Percentiles rank a stretch among this genome's conserved stretches.
These are phyloP conservation scores for Drosophila vallismaia DNA, from an alignment of 2,888 invertebrate genomes.

Conservation along the genomic window DNA sequence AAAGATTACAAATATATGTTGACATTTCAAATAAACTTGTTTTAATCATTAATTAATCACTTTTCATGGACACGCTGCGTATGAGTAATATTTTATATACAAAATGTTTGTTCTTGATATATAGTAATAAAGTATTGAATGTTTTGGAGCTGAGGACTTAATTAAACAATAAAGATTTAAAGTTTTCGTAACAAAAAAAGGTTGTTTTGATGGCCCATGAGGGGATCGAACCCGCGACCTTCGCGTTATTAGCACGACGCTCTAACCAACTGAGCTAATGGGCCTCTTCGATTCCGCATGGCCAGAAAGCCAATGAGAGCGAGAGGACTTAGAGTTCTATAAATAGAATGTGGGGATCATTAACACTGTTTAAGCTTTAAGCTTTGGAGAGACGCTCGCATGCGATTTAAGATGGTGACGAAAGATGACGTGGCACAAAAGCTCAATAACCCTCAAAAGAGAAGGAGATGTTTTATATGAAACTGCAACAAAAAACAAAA, in stretches of 20 bases:
- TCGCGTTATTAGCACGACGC: constrained; percentile 77
- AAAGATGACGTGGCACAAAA: constrained; percentile 28
- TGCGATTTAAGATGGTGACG: constrained; percentile 17
- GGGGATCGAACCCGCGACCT: constrained; percentile 99
- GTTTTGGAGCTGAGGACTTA: too few relatives aligned
- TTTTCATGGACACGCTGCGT: too few relatives aligned
- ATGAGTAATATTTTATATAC: too few relatives aligned
- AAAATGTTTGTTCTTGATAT: too few relatives aligned
- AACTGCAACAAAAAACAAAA: background rate
- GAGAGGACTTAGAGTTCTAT: background rate
- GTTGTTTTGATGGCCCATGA: constrained; percentile 89
- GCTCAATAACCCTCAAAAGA: constrained; percentile 21
- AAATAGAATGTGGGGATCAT: constrained; percentile 11
- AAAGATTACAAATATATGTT: too few relatives aligned
- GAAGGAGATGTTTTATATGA: background rate
- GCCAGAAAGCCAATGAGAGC: constrained; percentile 72
- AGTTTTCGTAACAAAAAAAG: too few relatives aligned
- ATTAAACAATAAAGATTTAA: too few relatives aligned
- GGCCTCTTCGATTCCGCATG: constrained; percentile 97
- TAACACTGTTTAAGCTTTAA: constrained; percentile 5
- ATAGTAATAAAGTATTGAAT: too few relatives aligned
- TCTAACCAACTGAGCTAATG: constrained; percentile 78
- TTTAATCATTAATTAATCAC: too few relatives aligned
- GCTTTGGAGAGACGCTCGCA: background rate
- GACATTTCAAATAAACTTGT: too few relatives aligned